phyloP scores from a whole-genome alignment of 2,113 vertebrate genomes.

The Beaufortia kweichowensis region DNA sequence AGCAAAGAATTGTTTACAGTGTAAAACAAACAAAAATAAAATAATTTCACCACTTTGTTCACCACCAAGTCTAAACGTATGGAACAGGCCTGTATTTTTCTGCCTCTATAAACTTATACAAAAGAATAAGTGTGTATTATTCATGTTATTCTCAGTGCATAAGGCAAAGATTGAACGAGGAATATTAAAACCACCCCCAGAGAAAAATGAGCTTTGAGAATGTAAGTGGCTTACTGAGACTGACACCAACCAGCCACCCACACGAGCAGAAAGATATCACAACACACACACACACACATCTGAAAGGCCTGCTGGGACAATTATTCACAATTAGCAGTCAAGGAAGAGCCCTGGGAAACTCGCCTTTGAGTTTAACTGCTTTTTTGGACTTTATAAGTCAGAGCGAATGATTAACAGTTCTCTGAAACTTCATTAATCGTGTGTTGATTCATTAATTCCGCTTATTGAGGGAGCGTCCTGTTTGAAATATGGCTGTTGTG shows the following conservation, averaged over 20 bases:
- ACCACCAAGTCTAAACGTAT: neutral
- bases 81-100: neutral
- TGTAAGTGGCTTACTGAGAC: slow-evolving; percentile 55
- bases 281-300: slow-evolving; percentile 34
- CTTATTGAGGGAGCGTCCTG: slow-evolving; percentile 70
- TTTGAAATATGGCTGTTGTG: slow-evolving; percentile 69
- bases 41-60: neutral
- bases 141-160: slow-evolving; percentile 1
- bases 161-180: slow-evolving; percentile 25
- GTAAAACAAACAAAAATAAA: too few relatives aligned
- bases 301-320: slow-evolving; percentile 48
- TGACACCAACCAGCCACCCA: slow-evolving; percentile 58
- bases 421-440: slow-evolving; percentile 75
- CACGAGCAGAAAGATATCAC: slow-evolving; percentile 39
- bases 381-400: slow-evolving; percentile 56
- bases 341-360: slow-evolving; percentile 40
- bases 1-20: too few relatives aligned
- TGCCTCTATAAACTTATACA: slow-evolving; percentile 8
- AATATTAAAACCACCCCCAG: slow-evolving; percentile 54
- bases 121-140: neutral
- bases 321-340: slow-evolving; percentile 59
- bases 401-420: slow-evolving; percentile 71
- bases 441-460: slow-evolving; percentile 82
- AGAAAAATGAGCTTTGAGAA: slow-evolving; percentile 56
- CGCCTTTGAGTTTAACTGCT: slow-evolving; percentile 50